phyloP scores from a whole-genome alignment of 2,888 invertebrate species.

The Clunio marinus region DNA sequence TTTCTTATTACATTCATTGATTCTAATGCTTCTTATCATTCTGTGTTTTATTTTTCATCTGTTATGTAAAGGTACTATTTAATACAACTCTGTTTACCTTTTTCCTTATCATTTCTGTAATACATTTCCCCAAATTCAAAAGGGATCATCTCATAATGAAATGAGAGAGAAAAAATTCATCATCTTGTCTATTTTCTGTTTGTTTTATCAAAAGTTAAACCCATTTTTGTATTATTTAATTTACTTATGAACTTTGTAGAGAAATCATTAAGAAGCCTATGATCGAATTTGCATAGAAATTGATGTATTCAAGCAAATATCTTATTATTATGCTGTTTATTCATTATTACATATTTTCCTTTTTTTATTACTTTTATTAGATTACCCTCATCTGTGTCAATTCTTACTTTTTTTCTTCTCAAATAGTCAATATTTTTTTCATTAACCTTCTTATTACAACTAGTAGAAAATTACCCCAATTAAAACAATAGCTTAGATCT shows the following conservation, averaged over 20 bases:
- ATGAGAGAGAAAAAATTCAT: no score
- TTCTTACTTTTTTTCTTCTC: background rate
- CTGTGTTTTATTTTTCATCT: no score
- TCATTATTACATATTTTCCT: background rate
- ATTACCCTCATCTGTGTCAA: background rate
- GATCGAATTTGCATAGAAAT: conserved; percentile 24
- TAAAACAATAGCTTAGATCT: conserved; percentile 35
- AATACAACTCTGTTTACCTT: no score
- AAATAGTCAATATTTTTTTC: background rate
- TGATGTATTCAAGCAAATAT: background rate
- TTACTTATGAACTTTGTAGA: background rate
- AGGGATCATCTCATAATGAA: background rate
- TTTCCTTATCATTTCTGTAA: background rate
- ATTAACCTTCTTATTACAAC: background rate
- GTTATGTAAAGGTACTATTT: conserved; percentile 1
- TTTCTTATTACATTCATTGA: background rate
- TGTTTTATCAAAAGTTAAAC: no score
- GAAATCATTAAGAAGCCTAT: conserved; percentile 23
- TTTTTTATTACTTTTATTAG: background rate
- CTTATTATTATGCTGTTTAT: conserved; percentile 16
- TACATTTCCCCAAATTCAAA: no score
- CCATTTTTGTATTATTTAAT: background rate
- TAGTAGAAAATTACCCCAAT: conserved; percentile 35
- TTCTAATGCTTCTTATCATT: background rate
- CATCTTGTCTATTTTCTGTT: no score